Base-by-base conservation (phyloP, 1,140 invertebrate species). In the Araneus ventricosus region DNA sequence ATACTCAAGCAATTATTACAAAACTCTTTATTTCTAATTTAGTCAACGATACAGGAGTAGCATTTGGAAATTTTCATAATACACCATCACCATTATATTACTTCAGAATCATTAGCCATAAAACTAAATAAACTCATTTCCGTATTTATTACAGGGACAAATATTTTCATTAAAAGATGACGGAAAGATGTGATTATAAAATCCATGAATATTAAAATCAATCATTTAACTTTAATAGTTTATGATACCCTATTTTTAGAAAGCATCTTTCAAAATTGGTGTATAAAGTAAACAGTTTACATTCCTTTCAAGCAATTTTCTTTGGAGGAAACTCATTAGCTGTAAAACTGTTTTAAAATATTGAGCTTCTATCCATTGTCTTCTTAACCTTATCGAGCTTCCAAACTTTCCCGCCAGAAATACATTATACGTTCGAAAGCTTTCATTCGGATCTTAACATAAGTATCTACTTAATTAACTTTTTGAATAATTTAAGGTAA, bases 401-500 rank as follows among this genome's bases (percentile, higher is more conserved):
- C 41, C 27, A 75, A 75, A 37, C 20, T 52, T 52, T 82, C 39
- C n/a, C 7, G 41, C 41, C 10, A 52, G 45, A 45, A 82, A 30
- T 41, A 41, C 80, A 27, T 45, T 52, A 82, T 4, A 1, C 41
- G 39, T 82, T 75, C 7, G 24, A 41, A 82, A 45, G 80, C 37
- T 82, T 82, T 82, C 24, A 52, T 82, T 82, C 41, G n/a, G 80
- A 24, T 82, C 22, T 82, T 82, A 82, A 52, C 41, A 52, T 82
- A 82, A 82, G 80, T 82, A 82, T 52, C 80, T 82, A n/a, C 39
- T 82, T 82, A 82, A 82, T 82, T 82, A 82, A 82, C 80, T 82
- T 82, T 82, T 82, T 82, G 41, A 82, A 82, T 82, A 82, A 82
- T 82, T 82, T 82, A 52, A 52, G 41, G 27, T 52, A 82, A 82